A percentile compares a stretch with the other conserved stretches of the same genome.
phyloP scores from a whole-genome alignment of 2,113 vertebrate genomes.

The Limanda limanda region DNA sequence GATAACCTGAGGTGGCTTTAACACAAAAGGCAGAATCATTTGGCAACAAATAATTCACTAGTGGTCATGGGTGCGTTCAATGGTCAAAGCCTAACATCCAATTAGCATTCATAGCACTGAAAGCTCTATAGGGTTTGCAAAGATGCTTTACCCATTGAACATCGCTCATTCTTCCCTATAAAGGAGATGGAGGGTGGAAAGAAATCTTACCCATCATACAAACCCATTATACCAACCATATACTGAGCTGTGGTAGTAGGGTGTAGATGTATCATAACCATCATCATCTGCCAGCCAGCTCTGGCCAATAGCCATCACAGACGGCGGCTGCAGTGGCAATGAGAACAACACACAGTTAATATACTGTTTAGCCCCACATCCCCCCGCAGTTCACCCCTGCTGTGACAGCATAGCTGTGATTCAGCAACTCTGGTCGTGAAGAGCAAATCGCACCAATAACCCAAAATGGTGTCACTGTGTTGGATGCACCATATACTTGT shows the following conservation, averaged over 20 bases:
- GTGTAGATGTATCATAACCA: constrained; percentile 96
- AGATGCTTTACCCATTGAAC: constrained; percentile 75
- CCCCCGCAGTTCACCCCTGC: constrained; percentile 69
- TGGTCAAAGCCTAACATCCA: constrained; percentile 63
- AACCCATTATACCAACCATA: constrained; percentile 99
- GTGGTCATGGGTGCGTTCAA: constrained; percentile 73
- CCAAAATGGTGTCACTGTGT: constrained; percentile 18
- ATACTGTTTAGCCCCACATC: constrained; percentile 80
- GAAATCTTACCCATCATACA: constrained; percentile 99
- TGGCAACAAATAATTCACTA: constrained; percentile 55
- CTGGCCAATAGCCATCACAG: constrained; percentile 97
- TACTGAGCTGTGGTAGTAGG: constrained; percentile 99
- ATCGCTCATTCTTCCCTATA: constrained; percentile 75
- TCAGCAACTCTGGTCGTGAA: constrained; percentile 77
- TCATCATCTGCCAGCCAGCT: constrained; percentile 99
- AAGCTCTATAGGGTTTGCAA: constrained; percentile 41
- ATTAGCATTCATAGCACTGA: constrained; percentile 6
- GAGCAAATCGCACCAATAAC: constrained; percentile 48
- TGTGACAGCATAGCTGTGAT: constrained; percentile 61
- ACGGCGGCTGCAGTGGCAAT: constrained; percentile 99
- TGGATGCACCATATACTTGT: constrained; percentile 36
- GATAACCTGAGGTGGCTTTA: constrained; percentile 69
- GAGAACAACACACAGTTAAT: constrained; percentile 99
- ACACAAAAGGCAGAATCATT: constrained; percentile 70
- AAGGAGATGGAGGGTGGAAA: constrained; percentile 87